These are phyloP conservation scores for Hylaeus volcanicus DNA, from an alignment of 1,140 invertebrate genomes.

Conservation along the genomic window DNA sequence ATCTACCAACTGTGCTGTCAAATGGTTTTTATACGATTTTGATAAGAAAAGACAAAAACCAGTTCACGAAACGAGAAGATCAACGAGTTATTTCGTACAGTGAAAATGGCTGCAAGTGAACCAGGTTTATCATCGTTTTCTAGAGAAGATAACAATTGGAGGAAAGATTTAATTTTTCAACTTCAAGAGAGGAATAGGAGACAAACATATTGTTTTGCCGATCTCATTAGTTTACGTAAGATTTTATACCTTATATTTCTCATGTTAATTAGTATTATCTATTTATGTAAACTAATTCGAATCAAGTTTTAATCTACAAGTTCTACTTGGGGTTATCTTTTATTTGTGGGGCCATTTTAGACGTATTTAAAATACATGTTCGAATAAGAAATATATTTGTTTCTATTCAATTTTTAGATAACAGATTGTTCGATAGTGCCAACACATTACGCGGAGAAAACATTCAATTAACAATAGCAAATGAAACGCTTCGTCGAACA, in stretches of 20 bases:
- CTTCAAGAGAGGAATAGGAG: conserved; percentile 82
- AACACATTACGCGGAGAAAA: conserved; percentile 90
- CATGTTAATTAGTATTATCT: not conserved
- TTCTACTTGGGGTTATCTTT: not conserved
- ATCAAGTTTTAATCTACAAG: not conserved
- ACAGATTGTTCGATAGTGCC: conserved; percentile 91
- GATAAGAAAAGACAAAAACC: conserved; percentile 40
- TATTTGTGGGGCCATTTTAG: not conserved
- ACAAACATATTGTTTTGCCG: conserved; percentile 83
- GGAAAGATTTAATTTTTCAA: conserved; percentile 81
- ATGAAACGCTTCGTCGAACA: conserved; percentile 88
- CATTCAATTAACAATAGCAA: conserved; percentile 90
- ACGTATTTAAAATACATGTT: not conserved
- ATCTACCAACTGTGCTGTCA: conserved; percentile 35
- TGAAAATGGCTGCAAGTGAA: conserved; percentile 70
- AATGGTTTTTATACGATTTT: conserved; percentile 49
- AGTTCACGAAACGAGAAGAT: not conserved
- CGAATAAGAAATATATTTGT: not conserved
- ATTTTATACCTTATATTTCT: conserved; percentile 15
- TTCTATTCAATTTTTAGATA: conserved; percentile 84
- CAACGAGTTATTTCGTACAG: conserved; percentile 13
- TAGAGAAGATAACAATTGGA: conserved; percentile 80
- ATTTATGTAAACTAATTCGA: not conserved
- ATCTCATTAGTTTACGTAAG: conserved; percentile 84
- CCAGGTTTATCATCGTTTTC: conserved; percentile 54